Evolutionary conservation across 1,140 invertebrate species (phyloP).

Genomic region (Leucophenga varia): DNA sequence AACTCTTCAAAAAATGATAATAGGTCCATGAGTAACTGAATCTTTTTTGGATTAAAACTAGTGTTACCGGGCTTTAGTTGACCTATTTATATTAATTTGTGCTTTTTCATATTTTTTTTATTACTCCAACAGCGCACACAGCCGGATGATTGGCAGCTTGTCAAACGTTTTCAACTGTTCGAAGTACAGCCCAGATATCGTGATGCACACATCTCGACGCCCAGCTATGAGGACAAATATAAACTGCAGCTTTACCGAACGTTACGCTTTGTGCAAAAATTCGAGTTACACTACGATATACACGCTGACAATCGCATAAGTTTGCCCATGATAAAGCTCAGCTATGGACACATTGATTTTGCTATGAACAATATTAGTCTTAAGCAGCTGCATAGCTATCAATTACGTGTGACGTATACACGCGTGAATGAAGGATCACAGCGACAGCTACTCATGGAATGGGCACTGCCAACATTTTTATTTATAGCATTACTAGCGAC

Average conservation of each 20-base stretch:
- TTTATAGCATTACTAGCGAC: slow-evolving; percentile 28
- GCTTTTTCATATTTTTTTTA: no score
- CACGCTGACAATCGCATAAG: slow-evolving; percentile 32
- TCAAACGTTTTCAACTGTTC: slow-evolving; percentile 69
- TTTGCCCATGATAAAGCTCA: slow-evolving; percentile 34
- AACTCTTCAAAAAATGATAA: no score
- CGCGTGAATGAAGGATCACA: slow-evolving; percentile 16
- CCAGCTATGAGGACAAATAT: slow-evolving; percentile 39
- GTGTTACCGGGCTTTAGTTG: no score
- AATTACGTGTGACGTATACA: slow-evolving; percentile 23
- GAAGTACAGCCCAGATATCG: slow-evolving; percentile 55
- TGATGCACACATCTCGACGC: slow-evolving; percentile 9
- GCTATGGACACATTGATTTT: slow-evolving; percentile 40
- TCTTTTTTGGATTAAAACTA: no score
- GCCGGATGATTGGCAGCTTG: slow-evolving; percentile 63
- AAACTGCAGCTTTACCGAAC: slow-evolving; percentile 40
- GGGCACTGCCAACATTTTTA: slow-evolving; percentile 30
- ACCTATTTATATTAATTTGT: no score
- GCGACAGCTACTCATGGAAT: slow-evolving; percentile 24
- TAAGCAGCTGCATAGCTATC: slow-evolving; percentile 27
- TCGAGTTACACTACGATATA: slow-evolving; percentile 41
- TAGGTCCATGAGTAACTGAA: no score
- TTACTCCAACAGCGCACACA: slow-evolving; percentile 46
- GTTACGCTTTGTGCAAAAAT: slow-evolving; percentile 33
- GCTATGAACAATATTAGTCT: slow-evolving; percentile 25